Percentiles rank a stretch among this genome's conserved stretches.
Conservation (phyloP, 2,113 vertebrate species). For the Oncorhynchus keta region DNA sequence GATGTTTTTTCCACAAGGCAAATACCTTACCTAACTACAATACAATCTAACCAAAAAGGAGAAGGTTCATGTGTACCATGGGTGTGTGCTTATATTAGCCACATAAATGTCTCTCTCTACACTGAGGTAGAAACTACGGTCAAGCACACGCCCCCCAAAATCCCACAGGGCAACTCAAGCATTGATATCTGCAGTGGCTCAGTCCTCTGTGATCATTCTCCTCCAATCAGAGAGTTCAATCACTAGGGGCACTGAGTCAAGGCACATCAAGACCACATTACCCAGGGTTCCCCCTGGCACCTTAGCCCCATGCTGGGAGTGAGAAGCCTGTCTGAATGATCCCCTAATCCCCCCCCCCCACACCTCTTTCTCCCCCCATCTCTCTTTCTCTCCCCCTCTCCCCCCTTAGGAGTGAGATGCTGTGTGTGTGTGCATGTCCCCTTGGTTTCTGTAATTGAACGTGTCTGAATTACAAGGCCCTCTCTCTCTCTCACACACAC, state of each 20-base stretch:
- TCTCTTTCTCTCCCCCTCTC: background rate
- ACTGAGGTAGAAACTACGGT: slow-evolving; percentile 41
- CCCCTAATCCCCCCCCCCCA: slow-evolving; percentile 43
- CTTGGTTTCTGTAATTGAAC: slow-evolving; percentile 48
- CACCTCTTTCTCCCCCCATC: background rate
- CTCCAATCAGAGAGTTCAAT: slow-evolving; percentile 61
- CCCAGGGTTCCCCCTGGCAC: slow-evolving; percentile 62
- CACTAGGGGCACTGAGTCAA: slow-evolving; percentile 21
- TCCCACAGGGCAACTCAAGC: slow-evolving; percentile 39
- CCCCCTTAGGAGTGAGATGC: slow-evolving; percentile 7
- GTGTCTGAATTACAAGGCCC: slow-evolving; percentile 38
- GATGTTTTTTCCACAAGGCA: too few species aligned
- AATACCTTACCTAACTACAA: too few species aligned
- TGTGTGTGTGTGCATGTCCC: slow-evolving; percentile 27
- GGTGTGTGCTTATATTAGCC: too few species aligned
- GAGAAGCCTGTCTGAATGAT: slow-evolving; percentile 24
- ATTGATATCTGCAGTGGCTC: slow-evolving; percentile 19
- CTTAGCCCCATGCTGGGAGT: slow-evolving; percentile 52
- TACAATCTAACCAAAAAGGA: too few species aligned
- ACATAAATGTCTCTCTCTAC: slow-evolving; percentile 19
- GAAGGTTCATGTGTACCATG: too few species aligned
- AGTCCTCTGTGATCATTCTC: slow-evolving; percentile 13
- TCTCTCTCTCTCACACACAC: background rate
- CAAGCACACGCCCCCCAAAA: slow-evolving; percentile 7
- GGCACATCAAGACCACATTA: slow-evolving; percentile 61